Evolutionary conservation across 2,888 invertebrate genomes (phyloP), one percentile per base, ranked within the genome.

Genomic region (Brenthis ino): DNA sequence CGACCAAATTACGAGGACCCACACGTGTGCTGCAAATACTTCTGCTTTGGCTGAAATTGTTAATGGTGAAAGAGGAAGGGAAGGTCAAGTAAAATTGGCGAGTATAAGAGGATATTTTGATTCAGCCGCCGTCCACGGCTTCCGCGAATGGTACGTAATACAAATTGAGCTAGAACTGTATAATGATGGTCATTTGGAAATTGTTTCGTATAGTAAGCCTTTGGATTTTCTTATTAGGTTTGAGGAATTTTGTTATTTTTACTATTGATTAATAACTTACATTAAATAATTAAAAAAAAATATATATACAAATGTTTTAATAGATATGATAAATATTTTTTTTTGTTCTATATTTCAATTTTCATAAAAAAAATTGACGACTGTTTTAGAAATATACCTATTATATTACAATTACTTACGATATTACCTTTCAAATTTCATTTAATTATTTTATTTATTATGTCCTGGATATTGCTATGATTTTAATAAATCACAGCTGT

Each of bases 61-160:
- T 69, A 71, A 74, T 65, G 65, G 63, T 24, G 56, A 64, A 68
- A 61, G 67, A 71, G 70, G 72, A 28, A 54, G 50, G 69, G 67
- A 8, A 56, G 75, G 58, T 65, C 74, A 57, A 28, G 12, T 14
- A 53, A 28, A 33, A 33, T 6, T 74, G 77, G 77, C 67, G 43
- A 37, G 47, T 76, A 79, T 83, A 85, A 85, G 88, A 89, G 84
- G 83, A 85, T 88, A 88, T 91, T 91, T 87, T 84, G 84, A 91
- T 91, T 88, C 91, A 86, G 77, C 80, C 82, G 84, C 85, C 88
- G 91, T 89, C 79, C 78, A 74, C 74, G 69, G 86, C 88, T 91
- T 91, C 91, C 90, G 84, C 87, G 91, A 90, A 91, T 84, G 84
- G 82, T 78, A 79, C 82, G 80, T 81, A 80, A 77, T 81, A 79